Evolutionary conservation across 2,113 vertebrate genomes (phyloP).

Genomic region (Ammodytes dubius): DNA sequence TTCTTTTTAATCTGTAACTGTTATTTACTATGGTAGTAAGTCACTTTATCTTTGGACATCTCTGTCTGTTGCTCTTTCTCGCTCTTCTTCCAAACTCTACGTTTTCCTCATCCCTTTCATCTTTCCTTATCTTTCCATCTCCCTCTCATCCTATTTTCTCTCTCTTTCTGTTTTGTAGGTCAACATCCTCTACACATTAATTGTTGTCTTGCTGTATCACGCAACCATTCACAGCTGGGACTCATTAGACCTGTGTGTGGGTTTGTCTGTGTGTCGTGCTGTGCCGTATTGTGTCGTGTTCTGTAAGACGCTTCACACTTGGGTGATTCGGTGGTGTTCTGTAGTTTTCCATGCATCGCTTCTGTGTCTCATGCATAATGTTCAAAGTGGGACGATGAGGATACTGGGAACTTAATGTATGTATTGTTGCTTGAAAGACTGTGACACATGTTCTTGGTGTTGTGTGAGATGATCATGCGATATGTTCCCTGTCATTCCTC

Average conservation of each 20-base stretch:
- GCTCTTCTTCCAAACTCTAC: not conserved
- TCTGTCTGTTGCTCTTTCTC: slow-evolving; percentile 10
- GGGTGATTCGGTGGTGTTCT: slow-evolving; percentile 55
- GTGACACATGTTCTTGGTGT: not conserved
- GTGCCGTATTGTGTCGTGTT: slow-evolving; percentile 37
- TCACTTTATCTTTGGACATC: not conserved
- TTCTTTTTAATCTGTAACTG: slow-evolving; percentile 7
- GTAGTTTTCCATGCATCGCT: slow-evolving; percentile 66
- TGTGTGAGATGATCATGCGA: not conserved
- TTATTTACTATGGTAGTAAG: slow-evolving; percentile 1
- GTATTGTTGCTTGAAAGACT: slow-evolving; percentile 9
- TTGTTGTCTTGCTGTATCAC: slow-evolving; percentile 78
- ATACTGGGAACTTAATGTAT: not conserved
- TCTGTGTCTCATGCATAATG: slow-evolving; percentile 43
- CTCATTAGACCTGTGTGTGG: slow-evolving; percentile 72
- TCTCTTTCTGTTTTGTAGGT: slow-evolving; percentile 68
- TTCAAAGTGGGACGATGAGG: not conserved
- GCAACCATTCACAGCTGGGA: slow-evolving; percentile 75
- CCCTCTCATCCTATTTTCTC: slow-evolving; percentile 4
- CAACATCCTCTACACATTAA: slow-evolving; percentile 75
- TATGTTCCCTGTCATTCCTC: not conserved
- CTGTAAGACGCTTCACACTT: slow-evolving; percentile 66
- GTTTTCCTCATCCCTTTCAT: slow-evolving; percentile 17
- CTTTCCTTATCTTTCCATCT: slow-evolving; percentile 29
- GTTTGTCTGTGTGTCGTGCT: slow-evolving; percentile 45